Base-by-base conservation (phyloP, 2,113 vertebrate genomes). In the Cryptomyrus ogoouensis region DNA sequence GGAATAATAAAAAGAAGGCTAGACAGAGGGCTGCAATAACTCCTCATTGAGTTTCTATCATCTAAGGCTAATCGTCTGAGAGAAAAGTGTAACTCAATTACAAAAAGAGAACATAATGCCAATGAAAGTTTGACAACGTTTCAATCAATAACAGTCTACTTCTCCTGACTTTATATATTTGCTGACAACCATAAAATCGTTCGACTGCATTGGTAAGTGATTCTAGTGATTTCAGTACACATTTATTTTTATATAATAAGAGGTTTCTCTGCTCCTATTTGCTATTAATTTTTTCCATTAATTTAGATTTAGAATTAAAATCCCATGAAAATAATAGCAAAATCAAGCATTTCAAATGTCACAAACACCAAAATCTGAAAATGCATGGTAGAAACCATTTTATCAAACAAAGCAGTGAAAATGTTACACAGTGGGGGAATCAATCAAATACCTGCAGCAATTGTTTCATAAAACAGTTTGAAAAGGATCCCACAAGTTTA, bases 41-140 rank as follows among this genome's bases (percentile, higher is more conserved):
- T 91, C 90, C 90, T 93, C 90, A 93, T 90, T 91, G 91, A 92
- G 89, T 91, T 92, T 91, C 91, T 91, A 92, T 92, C 91, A 90
- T 90, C 89, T 90, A 56, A 66, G 80, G 86, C 87, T 93, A 90
- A 89, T 91, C 62, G 49, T 91, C 89, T 90, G 91, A 91, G 91
- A 88, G 90, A 90, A 93, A 91, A 90, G 90, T 89, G 91, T 85
- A 92, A 87, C 85, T 91, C 90, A 87, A 91, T 91, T 88, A 52
- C 52, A 92, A 89, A 88, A 89, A 83, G 89, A 88, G 83, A 87
- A 89, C 62, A 89, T 47, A 74, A 90, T 80, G 90, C 88, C 91
- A 92, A 93, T 91, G 90, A 91, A 92, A 91, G 89, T 90, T 91
- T 91, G 91, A 93, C 92, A 89, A 90, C 86, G 90, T 92, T 92